Evolutionary conservation across 2,888 invertebrate species (phyloP).

Genomic region (Ernsta delagoae): DNA sequence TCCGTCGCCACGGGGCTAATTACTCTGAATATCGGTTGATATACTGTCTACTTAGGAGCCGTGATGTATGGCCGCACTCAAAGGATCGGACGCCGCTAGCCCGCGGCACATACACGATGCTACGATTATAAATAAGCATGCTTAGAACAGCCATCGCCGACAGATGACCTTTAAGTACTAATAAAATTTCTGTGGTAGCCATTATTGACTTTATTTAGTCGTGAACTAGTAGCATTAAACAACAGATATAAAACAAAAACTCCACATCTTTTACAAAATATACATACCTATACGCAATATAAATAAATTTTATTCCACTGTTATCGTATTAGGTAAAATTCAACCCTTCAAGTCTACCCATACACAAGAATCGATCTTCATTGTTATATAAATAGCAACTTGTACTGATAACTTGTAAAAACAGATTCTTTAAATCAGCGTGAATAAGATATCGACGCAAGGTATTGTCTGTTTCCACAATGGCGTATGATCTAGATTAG

Average conservation of each 20-base stretch:
- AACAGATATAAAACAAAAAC: no score
- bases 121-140: conserved; percentile 79
- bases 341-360: no score
- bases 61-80: conserved; percentile 80
- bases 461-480: conserved; percentile 55
- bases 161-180: conserved; percentile 41
- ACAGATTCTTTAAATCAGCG: conserved; percentile 55
- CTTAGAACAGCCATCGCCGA: conserved; percentile 78
- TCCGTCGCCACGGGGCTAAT: conserved; percentile 83
- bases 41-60: conserved; percentile 82
- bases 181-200: conserved; percentile 15
- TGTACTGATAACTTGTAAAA: conserved; percentile 22
- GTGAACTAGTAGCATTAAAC: no score
- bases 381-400: conserved; percentile 8
- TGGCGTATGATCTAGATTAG: conserved; percentile 73
- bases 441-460: conserved; percentile 59
- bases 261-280: no score
- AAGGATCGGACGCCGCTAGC: conserved; percentile 78
- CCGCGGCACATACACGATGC: conserved; percentile 62
- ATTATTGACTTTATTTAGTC: no score
- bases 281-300: no score
- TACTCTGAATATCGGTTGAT: conserved; percentile 82
- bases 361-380: neutral
- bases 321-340: no score
- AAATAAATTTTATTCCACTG: no score